phyloP scores from a whole-genome alignment of 2,797 vertebrate genomes.

The Helarctos malayanus region DNA sequence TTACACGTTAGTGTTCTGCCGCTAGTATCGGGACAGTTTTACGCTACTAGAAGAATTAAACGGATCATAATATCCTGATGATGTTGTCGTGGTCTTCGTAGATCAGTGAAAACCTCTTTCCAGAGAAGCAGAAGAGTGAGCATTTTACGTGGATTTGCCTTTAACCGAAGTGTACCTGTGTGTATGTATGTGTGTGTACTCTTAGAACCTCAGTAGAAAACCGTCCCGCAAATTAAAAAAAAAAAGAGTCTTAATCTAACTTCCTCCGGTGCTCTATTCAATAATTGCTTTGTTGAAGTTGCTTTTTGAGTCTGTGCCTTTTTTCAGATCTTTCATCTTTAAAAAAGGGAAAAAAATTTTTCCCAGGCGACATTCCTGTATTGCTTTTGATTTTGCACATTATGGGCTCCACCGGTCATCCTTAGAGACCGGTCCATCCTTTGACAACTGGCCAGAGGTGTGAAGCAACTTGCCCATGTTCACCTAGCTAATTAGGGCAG shows the following conservation, averaged over 20 bases:
- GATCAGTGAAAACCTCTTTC: background rate
- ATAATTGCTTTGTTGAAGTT: conserved; percentile 54
- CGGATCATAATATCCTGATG: conserved; percentile 3
- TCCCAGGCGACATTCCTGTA: conserved; percentile 10
- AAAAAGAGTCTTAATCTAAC: conserved; percentile 58
- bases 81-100: background rate
- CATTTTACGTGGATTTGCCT: conserved; percentile 20
- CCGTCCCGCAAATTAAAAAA: background rate
- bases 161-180: background rate
- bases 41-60: conserved; percentile 45
- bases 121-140: background rate
- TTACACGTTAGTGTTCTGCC: background rate
- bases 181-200: background rate
- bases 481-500: conserved; percentile 63
- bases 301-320: conserved; percentile 42
- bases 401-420: background rate
- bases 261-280: conserved; percentile 44
- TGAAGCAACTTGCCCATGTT: conserved; percentile 60
- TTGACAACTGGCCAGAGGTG: conserved; percentile 67
- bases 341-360: background rate
- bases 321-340: conserved; percentile 43
- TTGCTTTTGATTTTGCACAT: conserved; percentile 63
- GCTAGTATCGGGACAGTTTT: background rate
- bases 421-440: conserved; percentile 42
- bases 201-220: conserved; percentile 51